Conservation (phyloP, 2,888 invertebrate species). For the Megastigmus dorsalis region DNA sequence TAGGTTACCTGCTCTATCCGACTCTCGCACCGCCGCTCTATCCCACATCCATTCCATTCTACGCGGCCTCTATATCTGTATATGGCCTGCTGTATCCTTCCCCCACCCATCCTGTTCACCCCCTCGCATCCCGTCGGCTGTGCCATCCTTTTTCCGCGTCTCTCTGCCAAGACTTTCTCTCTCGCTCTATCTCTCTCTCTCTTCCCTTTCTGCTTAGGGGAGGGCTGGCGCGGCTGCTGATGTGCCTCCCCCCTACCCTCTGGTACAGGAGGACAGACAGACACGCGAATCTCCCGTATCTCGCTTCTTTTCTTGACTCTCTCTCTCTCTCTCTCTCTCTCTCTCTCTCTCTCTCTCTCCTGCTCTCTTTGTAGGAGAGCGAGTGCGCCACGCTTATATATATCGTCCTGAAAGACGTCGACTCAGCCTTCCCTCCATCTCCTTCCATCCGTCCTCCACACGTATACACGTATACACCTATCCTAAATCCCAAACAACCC, state of each 20-base stretch:
- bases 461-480: constrained; percentile 53
- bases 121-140: no score
- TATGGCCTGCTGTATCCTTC: no score
- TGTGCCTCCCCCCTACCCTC: constrained; percentile 63
- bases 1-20: constrained; percentile 72
- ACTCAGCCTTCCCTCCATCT: constrained; percentile 69
- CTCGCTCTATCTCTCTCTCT: constrained; percentile 55
- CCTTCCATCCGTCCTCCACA: constrained; percentile 57
- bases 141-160: no score
- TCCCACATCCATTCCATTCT: no score
- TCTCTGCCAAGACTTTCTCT: constrained; percentile 47
- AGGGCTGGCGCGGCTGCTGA: constrained; percentile 63
- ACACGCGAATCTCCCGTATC: constrained; percentile 65
- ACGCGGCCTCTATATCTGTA: no score
- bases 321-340: constrained; percentile 23
- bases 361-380: not conserved
- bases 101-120: no score
- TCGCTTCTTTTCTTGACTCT: constrained; percentile 58
- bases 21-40: no score
- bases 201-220: constrained; percentile 52
- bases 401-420: constrained; percentile 67
- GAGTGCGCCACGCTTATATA: constrained; percentile 48
- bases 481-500: constrained; percentile 56
- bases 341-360: constrained; percentile 24
- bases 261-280: constrained; percentile 63